Evolutionary conservation across 2,113 vertebrate species (phyloP).

Genomic region (Theristicus caerulescens): DNA sequence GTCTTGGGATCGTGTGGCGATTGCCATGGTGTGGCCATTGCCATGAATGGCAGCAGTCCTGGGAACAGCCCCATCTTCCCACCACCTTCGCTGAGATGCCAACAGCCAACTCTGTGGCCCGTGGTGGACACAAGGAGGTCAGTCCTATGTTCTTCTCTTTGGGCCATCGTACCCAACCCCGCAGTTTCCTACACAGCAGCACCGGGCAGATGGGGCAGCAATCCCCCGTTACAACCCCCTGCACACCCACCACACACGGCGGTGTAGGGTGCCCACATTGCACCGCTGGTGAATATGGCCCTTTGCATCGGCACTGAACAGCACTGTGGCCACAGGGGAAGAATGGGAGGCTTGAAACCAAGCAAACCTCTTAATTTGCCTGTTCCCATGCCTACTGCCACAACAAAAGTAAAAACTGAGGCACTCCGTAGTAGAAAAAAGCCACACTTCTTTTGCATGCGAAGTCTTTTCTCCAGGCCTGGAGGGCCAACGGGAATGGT

Average conservation of each 20-base stretch:
- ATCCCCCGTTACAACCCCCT: background rate
- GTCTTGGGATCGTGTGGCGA: background rate
- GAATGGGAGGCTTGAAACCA: background rate
- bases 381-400: background rate
- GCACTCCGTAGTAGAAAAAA: background rate
- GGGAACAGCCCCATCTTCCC: background rate
- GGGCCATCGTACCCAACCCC: background rate
- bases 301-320: background rate
- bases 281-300: background rate
- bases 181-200: background rate
- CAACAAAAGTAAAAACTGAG: background rate
- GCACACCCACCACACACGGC: accelerated
- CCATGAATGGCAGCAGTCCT: background rate
- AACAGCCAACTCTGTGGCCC: background rate
- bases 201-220: too few relatives aligned
- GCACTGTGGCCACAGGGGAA: background rate
- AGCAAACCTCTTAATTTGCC: background rate
- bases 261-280: accelerated
- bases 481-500: background rate
- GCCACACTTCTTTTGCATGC: background rate
- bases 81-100: accelerated
- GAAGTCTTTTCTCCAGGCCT: background rate
- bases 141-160: accelerated
- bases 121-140: background rate
- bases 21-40: background rate